A percentile compares a stretch with the other conserved stretches of the same genome.
Conservation (phyloP, 2,113 vertebrate species). For the Sprattus sprattus region DNA sequence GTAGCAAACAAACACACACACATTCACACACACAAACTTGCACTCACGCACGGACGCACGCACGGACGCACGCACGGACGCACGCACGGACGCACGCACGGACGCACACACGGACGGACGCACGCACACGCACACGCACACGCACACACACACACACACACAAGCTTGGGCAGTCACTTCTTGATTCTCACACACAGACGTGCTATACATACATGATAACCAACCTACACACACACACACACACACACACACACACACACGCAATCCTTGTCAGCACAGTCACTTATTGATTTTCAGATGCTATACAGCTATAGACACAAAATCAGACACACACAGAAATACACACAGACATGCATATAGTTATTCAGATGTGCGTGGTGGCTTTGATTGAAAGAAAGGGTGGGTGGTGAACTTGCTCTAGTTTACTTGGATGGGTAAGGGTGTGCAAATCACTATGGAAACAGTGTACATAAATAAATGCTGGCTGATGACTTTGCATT, state of each 20-base stretch:
- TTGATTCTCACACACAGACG: too few species aligned
- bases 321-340: background rate
- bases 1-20: background rate
- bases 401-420: background rate
- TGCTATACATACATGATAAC: background rate
- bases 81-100: background rate
- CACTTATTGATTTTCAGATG: too few species aligned
- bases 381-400: background rate
- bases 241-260: background rate
- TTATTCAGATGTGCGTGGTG: background rate
- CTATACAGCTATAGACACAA: too few species aligned
- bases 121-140: background rate
- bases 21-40: background rate
- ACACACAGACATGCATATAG: background rate
- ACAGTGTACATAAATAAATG: constrained; percentile 41
- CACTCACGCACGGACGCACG: too few species aligned
- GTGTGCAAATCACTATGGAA: constrained; percentile 28
- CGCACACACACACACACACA: background rate
- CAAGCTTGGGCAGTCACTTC: background rate
- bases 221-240: background rate
- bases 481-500: constrained; percentile 30
- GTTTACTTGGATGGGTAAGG: background rate
- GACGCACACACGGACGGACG: background rate
- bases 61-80: background rate
- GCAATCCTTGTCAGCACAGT: too few species aligned